Conservation (phyloP, 64 coral and sea anemone genomes). For the Cladopsammia gracilis region DNA sequence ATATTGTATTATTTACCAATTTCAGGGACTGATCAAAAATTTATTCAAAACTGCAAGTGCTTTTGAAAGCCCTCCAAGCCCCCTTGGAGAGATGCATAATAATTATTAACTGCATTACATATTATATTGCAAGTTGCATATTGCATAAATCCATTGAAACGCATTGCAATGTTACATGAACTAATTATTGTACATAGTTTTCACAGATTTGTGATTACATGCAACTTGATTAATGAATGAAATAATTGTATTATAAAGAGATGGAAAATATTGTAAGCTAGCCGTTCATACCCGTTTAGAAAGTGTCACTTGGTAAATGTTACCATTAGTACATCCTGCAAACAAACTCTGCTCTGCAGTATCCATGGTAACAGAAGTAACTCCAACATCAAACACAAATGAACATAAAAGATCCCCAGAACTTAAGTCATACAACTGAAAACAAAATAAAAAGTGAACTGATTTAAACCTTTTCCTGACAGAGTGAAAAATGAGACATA, state of each 20-base stretch:
- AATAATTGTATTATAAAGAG: background rate
- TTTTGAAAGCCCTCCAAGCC: too few species aligned
- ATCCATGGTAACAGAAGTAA: slow-evolving; percentile 89
- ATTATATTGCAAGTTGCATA: too few species aligned
- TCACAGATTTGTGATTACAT: too few species aligned
- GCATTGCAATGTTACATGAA: too few species aligned
- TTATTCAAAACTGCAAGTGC: too few species aligned
- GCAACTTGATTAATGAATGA: too few species aligned
- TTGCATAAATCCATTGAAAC: too few species aligned
- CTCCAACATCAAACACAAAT: slow-evolving; percentile 87
- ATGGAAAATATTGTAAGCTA: background rate
- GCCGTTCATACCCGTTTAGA: slow-evolving; percentile 72
- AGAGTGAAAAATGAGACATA: too few species aligned
- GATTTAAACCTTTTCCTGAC: background rate
- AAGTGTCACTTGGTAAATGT: slow-evolving; percentile 82
- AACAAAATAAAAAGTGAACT: background rate
- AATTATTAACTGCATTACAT: too few species aligned
- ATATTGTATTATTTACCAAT: background rate
- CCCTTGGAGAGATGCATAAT: too few species aligned
- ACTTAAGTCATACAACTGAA: slow-evolving; percentile 86
- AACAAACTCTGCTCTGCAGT: slow-evolving; percentile 87
- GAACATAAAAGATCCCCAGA: slow-evolving; percentile 95
- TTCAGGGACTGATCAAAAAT: background rate
- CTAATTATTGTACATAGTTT: too few species aligned
- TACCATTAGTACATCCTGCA: slow-evolving; percentile 88